These are phyloP conservation scores for Myxocyprinus asiaticus DNA, from an alignment of 2,113 vertebrate species.

Conservation along the genomic window DNA sequence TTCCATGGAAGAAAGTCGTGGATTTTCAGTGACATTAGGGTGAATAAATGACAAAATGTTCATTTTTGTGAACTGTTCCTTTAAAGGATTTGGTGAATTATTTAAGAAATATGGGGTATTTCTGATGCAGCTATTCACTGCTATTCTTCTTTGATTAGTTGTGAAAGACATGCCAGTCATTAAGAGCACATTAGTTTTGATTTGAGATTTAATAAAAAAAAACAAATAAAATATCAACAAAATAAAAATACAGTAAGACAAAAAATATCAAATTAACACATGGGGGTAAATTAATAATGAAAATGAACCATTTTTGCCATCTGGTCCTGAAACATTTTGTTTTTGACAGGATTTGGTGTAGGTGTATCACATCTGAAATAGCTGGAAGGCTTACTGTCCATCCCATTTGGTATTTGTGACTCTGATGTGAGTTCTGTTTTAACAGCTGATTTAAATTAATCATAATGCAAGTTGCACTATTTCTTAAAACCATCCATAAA, in stretches of 20 bases:
- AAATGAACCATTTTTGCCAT: slow-evolving; percentile 40
- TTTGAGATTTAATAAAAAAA: too few relatives aligned
- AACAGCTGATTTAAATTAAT: slow-evolving; percentile 16
- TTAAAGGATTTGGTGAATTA: too few relatives aligned
- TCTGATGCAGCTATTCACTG: too few relatives aligned
- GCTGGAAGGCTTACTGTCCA: background rate
- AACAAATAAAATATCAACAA: background rate
- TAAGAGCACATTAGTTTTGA: background rate
- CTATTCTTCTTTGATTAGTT: background rate
- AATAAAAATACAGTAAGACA: background rate
- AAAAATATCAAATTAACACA: slow-evolving; percentile 7
- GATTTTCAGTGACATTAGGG: too few relatives aligned
- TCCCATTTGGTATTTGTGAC: background rate
- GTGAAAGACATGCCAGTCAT: background rate
- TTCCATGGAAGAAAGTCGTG: too few relatives aligned
- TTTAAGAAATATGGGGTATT: too few relatives aligned
- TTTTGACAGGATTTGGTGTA: slow-evolving; percentile 48
- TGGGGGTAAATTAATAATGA: background rate
- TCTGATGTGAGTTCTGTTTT: slow-evolving; percentile 1
- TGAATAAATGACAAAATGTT: too few relatives aligned
- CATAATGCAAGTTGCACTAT: background rate
- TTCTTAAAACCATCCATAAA: background rate
- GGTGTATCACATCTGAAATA: slow-evolving; percentile 43
- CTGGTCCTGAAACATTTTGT: slow-evolving; percentile 35
- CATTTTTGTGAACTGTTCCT: too few relatives aligned